Evolutionary conservation across 2,888 invertebrate species (phyloP), one percentile per base, ranked within the genome.

Genomic region (Bedellia somnulentella): DNA sequence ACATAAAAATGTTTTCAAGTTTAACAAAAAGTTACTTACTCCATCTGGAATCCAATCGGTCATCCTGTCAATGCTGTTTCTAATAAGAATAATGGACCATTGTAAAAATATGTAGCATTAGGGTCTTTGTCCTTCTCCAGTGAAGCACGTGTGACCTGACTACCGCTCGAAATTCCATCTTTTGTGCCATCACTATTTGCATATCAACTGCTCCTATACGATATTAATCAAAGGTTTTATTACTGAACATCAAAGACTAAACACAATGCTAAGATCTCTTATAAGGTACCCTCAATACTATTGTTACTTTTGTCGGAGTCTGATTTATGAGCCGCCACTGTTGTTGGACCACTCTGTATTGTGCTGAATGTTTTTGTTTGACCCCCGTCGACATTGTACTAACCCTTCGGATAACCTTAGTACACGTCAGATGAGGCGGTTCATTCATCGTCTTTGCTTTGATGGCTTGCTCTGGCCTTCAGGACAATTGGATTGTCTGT

Each of bases 181-280:
- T 60, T 59, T 62, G 54, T 49, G 52, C 52, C 44, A 40, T 53
- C 53, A 63, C 60, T 73, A 75, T 75, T 75, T 73, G 75, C 75
- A 73, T 75, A 71, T 66, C 63, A 57, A 66, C 70, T 61, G 70
- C 73, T 71, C 63, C 62, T 59, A 73, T 75, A 67, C 71, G 75
- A 73, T 75, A 73, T 73, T 75, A 73, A 75, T 75, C 75, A 75
- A 73, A 71, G 68, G 73, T 73, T 75, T 75, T 75, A 75, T 75
- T 73, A 73, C 70, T 68, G 71, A 73, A 73, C 68, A 73, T 75
- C 73, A 75, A 73, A 75, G 75, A 64, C 61, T 66, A 59, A 52
- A 57, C 61, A 75, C 73, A 75, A 75, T 67, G 52, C 66, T 67
- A 66, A 73, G 71, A 75, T 75, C 73, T 75, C 71, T 71, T 73